Percentiles rank a stretch among this genome's conserved stretches.
Conservation (phyloP, 2,797 vertebrate genomes). For the Denticeps clupeoides region DNA sequence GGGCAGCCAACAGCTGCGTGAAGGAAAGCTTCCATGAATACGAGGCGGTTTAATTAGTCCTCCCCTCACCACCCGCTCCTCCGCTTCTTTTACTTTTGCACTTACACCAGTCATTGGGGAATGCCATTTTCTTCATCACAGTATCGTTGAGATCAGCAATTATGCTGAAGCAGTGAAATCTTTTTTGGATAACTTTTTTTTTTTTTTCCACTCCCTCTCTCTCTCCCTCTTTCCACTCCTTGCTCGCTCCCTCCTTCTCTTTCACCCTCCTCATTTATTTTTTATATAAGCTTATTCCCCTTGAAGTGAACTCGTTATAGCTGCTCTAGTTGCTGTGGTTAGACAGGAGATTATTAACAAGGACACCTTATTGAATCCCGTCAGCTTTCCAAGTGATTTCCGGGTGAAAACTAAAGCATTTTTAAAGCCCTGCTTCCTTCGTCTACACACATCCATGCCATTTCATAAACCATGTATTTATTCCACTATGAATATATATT, state of each 20-base stretch:
- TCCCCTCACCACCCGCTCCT: conserved; percentile 25
- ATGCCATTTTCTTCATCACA: conserved; percentile 32
- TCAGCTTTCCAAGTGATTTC: conserved; percentile 17
- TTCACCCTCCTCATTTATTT: conserved; percentile 14
- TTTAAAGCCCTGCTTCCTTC: neutral
- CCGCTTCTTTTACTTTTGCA: conserved; percentile 49
- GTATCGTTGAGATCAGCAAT: conserved; percentile 38
- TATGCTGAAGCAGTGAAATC: conserved; percentile 42
- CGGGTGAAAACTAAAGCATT: neutral
- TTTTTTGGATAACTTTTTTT: conserved; percentile 45
- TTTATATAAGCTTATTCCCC: conserved; percentile 41
- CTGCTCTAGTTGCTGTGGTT: conserved; percentile 40
- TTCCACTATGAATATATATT: neutral
- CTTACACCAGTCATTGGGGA: conserved; percentile 41
- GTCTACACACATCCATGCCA: conserved; percentile 1
- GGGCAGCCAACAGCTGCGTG: conserved; percentile 36
- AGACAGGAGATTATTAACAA: conserved; percentile 49
- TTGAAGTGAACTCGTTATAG: conserved; percentile 49
- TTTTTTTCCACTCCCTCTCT: conserved; percentile 1
- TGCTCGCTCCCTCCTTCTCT: neutral
- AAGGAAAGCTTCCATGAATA: conserved; percentile 15
- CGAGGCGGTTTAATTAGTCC: conserved; percentile 51
- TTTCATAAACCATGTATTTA: neutral
- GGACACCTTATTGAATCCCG: conserved; percentile 46
- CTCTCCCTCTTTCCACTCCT: neutral